Evolutionary conservation across 2,797 vertebrate genomes (phyloP), one percentile per base, ranked within the genome.

Genomic region (Manis pentadactyla): DNA sequence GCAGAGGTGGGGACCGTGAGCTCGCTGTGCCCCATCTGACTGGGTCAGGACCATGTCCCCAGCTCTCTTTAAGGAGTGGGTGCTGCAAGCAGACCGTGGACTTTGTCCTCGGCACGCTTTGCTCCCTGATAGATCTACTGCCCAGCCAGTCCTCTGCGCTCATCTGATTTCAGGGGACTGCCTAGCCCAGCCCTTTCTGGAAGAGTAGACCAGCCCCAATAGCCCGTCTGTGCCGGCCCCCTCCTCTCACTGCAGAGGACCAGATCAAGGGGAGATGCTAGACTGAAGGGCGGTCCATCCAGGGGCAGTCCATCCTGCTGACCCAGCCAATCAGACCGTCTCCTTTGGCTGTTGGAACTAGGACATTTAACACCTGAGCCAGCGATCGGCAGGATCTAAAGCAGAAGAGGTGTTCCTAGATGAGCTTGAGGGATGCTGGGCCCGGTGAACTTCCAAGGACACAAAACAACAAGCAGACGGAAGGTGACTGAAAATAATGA

Each of bases 11-110:
- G 49, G 64, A 15, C 12, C 1, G 2, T 6, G 6, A 25, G 21
- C 0, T 0, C 31, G 37, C 7, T 39, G 25, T 18, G 31, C 29
- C 29, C 73, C 39, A 7, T 39, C 1, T 6, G 14, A 7, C 3
- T 31, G 79, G 78, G 14, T 37, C n/a, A 34, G 55, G 23, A 23
- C 61, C 46, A 25, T 14, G 15, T 19, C 4, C 19, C 21, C 5
- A 14, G 18, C 1, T n/a, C 19, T 81, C 55, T 57, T 19, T 7
- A 31, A 57, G 34, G 66, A 59, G 39, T 51, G 59, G 39, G 46
- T 17, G 12, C 39, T 21, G 7, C 27, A 39, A 6, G 15, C 21
- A 75, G 53, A 51, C 0, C 46, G 19, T 5, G 4, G 69, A 42
- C 74, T 71, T 46, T 23, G 9, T 31, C 46, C 9, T n/a, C 18